phyloP scores from a whole-genome alignment of 2,888 invertebrate genomes.

The Diploptera punctata region DNA sequence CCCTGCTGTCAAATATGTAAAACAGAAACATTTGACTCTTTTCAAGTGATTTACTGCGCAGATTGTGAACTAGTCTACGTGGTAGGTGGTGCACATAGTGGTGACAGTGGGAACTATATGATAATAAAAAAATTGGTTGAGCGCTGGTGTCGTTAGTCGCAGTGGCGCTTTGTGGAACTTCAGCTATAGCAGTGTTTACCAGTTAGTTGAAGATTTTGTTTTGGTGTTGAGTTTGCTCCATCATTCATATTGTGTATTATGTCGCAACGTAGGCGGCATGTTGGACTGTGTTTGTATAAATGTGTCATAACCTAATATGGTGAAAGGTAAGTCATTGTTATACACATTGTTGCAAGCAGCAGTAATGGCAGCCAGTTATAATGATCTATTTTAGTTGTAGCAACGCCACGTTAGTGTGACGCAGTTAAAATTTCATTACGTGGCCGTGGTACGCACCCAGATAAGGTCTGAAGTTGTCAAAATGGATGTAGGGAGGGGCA shows the following conservation, averaged over 20 bases:
- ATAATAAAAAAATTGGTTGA: neutral
- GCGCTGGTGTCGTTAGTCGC: conserved; percentile 8
- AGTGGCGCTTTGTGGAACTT: neutral
- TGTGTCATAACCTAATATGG: neutral
- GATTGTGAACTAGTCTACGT: neutral
- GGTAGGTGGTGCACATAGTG: neutral
- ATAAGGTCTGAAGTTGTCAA: too few species aligned
- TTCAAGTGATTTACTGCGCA: conserved; percentile 1
- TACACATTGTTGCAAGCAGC: neutral
- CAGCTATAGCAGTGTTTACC: neutral
- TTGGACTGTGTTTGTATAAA: neutral
- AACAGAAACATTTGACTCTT: neutral
- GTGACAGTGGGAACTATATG: neutral
- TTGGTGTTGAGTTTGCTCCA: conserved; percentile 3
- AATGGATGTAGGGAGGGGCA: too few species aligned
- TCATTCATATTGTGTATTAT: neutral
- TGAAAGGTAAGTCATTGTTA: conserved; percentile 8
- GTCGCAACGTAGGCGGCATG: neutral
- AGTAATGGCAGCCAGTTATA: too few species aligned
- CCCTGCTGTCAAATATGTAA: conserved; percentile 1
- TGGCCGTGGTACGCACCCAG: too few species aligned
- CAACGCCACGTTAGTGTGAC: too few species aligned
- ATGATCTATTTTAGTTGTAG: too few species aligned
- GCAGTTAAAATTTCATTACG: too few species aligned
- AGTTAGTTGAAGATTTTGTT: neutral